Conservation (phyloP, 2,888 invertebrate species). For the Temnothorax ravouxi region DNA sequence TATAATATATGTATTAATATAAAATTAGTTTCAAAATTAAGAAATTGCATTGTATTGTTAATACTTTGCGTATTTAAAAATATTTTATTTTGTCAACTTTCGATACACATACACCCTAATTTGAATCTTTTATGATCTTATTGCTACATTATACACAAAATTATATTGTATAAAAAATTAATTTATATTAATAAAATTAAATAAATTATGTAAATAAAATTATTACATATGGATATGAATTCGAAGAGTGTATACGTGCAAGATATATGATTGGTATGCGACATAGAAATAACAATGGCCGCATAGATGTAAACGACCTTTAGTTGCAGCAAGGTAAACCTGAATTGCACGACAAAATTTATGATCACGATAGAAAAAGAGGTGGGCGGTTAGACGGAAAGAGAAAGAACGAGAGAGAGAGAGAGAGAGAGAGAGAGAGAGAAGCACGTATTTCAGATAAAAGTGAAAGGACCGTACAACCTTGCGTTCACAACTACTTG, state of each 20-base stretch:
- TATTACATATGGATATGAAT: neutral
- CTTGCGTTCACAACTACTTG: conserved; percentile 77
- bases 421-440: conserved; percentile 51
- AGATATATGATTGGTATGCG: conserved; percentile 27
- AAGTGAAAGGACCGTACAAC: conserved; percentile 85
- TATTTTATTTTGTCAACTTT: neutral
- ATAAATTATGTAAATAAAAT: neutral
- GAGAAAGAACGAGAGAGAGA: conserved; percentile 44
- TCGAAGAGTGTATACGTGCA: neutral
- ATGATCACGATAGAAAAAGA: conserved; percentile 77
- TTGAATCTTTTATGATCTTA: neutral
- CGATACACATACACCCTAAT: neutral
- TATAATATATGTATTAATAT: neutral
- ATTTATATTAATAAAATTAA: neutral
- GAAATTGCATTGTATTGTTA: neutral
- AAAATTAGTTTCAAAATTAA: neutral
- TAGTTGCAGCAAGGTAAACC: conserved; percentile 81
- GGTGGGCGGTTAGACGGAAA: conserved; percentile 21
- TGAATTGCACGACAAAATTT: conserved; percentile 80
- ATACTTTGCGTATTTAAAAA: neutral
- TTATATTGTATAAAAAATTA: neutral
- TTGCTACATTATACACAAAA: neutral
- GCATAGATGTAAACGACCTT: conserved; percentile 81
- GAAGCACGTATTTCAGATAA: conserved; percentile 79
- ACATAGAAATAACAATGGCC: conserved; percentile 60